Evolutionary conservation across 2,113 vertebrate species (phyloP).

Genomic region (Ariopsis seemanni): DNA sequence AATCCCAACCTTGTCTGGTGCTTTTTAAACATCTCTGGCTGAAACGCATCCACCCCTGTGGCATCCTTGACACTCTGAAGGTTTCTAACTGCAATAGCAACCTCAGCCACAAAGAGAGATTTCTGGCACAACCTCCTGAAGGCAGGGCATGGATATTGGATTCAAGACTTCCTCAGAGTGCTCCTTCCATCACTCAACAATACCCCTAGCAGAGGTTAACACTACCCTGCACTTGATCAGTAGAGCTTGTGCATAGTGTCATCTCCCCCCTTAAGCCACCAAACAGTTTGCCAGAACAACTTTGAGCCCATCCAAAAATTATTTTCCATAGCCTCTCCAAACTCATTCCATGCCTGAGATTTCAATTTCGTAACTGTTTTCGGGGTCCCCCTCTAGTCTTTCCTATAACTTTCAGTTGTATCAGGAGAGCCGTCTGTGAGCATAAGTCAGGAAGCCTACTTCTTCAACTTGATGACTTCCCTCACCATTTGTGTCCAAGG

Average conservation of each 20-base stretch:
- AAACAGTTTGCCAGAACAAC: background rate
- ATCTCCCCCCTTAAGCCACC: background rate
- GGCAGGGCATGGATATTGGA: background rate
- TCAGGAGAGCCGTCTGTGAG: no score
- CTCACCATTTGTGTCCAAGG: no score
- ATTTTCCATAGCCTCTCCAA: background rate
- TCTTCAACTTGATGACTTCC: no score
- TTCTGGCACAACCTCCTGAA: background rate
- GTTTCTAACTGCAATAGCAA: background rate
- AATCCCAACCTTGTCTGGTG: background rate
- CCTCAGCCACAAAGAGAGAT: background rate
- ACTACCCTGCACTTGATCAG: background rate
- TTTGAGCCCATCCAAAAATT: background rate
- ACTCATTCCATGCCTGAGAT: background rate
- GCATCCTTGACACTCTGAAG: background rate
- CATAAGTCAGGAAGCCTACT: no score
- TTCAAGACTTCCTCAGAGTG: background rate
- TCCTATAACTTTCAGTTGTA: no score
- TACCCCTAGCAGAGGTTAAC: background rate
- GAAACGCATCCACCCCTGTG: background rate
- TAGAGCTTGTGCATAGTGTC: background rate
- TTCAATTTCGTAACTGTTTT: background rate
- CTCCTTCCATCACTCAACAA: background rate
- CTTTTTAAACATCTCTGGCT: background rate
- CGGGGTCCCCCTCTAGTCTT: no score